These are phyloP conservation scores for Aplysina aerophoba DNA, from an alignment of 37 sponge, comb jelly and placozoan genomes.

Conservation along the genomic window DNA sequence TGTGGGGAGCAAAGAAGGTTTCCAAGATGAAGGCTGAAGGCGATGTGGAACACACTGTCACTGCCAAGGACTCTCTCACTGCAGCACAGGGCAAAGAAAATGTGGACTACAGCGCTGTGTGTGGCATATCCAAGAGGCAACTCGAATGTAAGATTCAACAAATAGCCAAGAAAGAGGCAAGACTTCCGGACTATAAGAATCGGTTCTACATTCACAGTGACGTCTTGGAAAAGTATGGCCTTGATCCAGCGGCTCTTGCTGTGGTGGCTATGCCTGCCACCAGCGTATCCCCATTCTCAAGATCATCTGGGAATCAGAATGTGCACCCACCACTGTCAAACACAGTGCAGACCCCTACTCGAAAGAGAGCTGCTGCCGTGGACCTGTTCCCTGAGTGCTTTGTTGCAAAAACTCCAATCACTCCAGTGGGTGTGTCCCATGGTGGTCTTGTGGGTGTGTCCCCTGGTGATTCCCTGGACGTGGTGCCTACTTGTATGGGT, in stretches of 20 bases:
- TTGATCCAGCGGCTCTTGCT: slow-evolving; percentile 25
- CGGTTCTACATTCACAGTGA: slow-evolving; percentile 65
- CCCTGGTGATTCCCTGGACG: too few species aligned
- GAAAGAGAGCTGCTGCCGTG: too few species aligned
- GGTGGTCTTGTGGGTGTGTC: too few species aligned
- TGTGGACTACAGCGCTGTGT: slow-evolving; percentile 36
- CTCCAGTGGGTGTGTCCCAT: too few species aligned
- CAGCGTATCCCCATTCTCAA: too few species aligned
- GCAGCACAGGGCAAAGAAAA: neutral
- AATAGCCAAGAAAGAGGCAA: slow-evolving; percentile 73
- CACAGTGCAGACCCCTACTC: too few species aligned
- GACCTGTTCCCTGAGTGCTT: too few species aligned
- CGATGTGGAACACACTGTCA: neutral
- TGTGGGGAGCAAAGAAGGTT: slow-evolving; percentile 68
- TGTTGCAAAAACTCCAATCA: too few species aligned
- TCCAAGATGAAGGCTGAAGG: neutral
- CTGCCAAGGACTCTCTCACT: neutral
- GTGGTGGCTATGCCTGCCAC: neutral
- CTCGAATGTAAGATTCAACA: slow-evolving; percentile 67
- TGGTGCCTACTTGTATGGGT: too few species aligned
- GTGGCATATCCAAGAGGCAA: slow-evolving; percentile 84
- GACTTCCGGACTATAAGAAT: slow-evolving; percentile 33
- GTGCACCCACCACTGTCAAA: too few species aligned
- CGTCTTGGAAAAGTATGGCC: slow-evolving; percentile 49
- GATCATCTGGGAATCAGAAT: too few species aligned